phyloP scores from a whole-genome alignment of 2,113 vertebrate species.

The Nycticebus coucang region DNA sequence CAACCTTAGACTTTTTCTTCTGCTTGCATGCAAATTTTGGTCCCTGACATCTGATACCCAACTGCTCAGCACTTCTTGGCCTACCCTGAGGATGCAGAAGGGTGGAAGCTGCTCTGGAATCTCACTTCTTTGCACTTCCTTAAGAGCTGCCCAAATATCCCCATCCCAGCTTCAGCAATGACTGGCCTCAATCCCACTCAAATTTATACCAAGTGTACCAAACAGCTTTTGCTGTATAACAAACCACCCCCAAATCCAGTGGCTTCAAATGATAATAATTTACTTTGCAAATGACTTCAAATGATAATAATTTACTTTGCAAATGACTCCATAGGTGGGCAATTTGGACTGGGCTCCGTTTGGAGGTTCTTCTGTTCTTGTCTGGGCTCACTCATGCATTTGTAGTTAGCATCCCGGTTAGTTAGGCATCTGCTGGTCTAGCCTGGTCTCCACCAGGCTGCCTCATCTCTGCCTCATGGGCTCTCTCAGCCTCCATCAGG shows the following conservation, averaged over 20 bases:
- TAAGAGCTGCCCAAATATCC: neutral
- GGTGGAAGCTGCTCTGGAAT: neutral
- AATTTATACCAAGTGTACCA: neutral
- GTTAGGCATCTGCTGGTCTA: neutral
- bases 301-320: neutral
- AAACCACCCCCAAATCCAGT: neutral
- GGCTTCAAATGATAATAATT: neutral
- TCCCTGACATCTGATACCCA: conserved; percentile 74
- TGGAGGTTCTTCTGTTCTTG: neutral
- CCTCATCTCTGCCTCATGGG: neutral
- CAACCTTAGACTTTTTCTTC: conserved; percentile 70
- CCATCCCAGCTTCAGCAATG: neutral
- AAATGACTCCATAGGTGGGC: neutral
- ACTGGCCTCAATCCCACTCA: neutral
- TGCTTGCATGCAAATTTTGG: conserved; percentile 77
- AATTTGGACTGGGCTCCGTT: neutral
- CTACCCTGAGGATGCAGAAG: conserved; percentile 30
- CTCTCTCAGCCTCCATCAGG: too few relatives aligned
- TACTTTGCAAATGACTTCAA: neutral
- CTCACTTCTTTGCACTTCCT: neutral
- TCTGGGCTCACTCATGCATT: neutral
- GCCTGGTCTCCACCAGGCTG: neutral
- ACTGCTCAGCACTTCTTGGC: conserved; percentile 70
- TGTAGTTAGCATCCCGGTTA: neutral
- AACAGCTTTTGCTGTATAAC: neutral